A percentile compares a stretch with the other conserved stretches of the same genome.
Conservation (phyloP, 2,113 vertebrate species). For the Petrocephalus zakoni region DNA sequence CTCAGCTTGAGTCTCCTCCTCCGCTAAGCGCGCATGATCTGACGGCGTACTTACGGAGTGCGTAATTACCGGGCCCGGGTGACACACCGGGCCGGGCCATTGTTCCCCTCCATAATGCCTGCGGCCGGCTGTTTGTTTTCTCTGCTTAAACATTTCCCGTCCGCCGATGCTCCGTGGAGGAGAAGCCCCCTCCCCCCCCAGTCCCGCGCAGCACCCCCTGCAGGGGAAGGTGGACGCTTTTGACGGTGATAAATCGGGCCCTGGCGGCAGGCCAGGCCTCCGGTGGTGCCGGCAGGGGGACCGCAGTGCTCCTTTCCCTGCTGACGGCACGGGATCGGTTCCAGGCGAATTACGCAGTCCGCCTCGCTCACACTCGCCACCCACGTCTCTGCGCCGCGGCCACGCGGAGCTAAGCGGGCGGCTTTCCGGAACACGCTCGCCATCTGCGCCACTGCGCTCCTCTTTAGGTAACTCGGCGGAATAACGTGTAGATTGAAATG, state of each 20-base stretch:
- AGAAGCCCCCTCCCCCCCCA: background rate
- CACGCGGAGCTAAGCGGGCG: background rate
- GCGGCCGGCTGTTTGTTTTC: conserved; percentile 8
- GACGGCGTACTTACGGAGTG: background rate
- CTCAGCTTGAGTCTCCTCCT: background rate
- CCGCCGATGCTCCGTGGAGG: background rate
- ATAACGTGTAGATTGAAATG: background rate
- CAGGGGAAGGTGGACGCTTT: background rate
- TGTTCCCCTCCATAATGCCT: background rate
- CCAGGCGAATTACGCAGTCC: conserved; percentile 8
- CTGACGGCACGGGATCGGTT: background rate
- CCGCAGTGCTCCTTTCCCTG: background rate
- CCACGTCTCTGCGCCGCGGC: background rate
- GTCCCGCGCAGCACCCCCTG: background rate
- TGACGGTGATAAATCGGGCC: background rate
- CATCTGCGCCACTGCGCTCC: background rate
- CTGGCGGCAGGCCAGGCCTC: background rate
- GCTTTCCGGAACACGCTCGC: background rate
- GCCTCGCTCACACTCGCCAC: background rate
- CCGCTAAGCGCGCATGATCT: background rate
- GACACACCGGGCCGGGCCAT: background rate
- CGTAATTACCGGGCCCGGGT: background rate
- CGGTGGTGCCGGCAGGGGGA: background rate
- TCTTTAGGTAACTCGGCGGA: background rate
- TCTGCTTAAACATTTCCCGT: background rate